Evolutionary conservation across 2,113 vertebrate species (phyloP).

Genomic region (mouse (Mus musculus)): DNA sequence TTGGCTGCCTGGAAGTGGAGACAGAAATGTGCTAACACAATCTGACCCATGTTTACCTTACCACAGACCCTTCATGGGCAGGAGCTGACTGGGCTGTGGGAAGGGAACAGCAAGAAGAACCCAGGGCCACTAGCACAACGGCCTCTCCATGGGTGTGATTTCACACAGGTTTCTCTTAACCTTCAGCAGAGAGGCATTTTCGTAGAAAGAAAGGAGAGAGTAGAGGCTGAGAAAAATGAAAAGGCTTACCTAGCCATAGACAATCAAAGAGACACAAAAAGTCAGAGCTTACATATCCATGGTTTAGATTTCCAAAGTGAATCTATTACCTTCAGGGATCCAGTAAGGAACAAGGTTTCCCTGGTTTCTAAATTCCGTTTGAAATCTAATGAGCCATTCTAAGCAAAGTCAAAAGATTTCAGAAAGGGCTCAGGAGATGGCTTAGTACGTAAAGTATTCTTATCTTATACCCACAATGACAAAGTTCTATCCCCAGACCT

Average conservation of each 20-base stretch:
- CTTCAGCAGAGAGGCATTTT: not conserved
- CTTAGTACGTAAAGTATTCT: not conserved
- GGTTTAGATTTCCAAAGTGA: not conserved
- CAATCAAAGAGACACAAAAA: not conserved
- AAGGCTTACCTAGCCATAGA: too few relatives aligned
- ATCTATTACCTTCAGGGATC: not conserved
- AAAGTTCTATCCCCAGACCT: not conserved
- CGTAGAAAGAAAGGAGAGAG: not conserved
- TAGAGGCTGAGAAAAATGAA: not conserved
- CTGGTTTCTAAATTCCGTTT: not conserved
- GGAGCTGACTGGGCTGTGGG: fast-evolving
- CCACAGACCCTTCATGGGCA: fast-evolving
- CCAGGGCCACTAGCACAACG: too few relatives aligned
- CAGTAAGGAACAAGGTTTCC: not conserved
- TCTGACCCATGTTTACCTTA: fast-evolving
- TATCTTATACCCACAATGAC: not conserved
- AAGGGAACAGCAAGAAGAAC: not conserved
- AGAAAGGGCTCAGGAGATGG: not conserved
- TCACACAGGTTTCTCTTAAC: not conserved
- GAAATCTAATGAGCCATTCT: not conserved
- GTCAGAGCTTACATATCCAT: not conserved
- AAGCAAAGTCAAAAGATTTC: not conserved
- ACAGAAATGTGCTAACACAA: not conserved
- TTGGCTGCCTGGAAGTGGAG: not conserved
- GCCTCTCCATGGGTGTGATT: too few relatives aligned